Evolutionary conservation across 2,888 invertebrate species (phyloP).

Genomic region (Euspilapteryx auroguttella): DNA sequence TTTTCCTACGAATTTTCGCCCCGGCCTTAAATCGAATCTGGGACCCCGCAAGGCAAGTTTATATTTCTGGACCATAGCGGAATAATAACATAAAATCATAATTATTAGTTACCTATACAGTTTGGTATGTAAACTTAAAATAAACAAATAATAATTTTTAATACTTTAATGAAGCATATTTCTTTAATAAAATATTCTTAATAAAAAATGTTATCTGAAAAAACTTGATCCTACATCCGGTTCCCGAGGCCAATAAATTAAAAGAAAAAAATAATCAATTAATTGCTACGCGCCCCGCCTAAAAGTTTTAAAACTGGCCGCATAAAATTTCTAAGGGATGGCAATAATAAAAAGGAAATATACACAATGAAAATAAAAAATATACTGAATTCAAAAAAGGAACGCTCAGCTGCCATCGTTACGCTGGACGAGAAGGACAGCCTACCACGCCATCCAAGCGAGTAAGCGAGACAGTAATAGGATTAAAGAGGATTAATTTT

Average conservation of each 20-base stretch:
- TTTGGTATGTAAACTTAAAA: no score
- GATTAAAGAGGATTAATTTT: slow-evolving; percentile 48
- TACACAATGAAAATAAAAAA: slow-evolving; percentile 28
- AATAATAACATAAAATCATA: no score
- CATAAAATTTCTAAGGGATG: slow-evolving; percentile 39
- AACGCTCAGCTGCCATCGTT: slow-evolving; percentile 50
- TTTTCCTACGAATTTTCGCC: no score
- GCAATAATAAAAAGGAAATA: slow-evolving; percentile 36
- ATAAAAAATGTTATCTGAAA: background rate
- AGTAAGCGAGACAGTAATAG: no score
- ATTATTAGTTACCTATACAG: no score
- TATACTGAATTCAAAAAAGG: slow-evolving; percentile 38
- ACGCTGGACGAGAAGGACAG: slow-evolving; percentile 23
- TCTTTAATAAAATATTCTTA: background rate
- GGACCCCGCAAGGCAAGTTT: no score
- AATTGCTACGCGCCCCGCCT: slow-evolving; percentile 7
- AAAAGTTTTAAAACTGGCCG: slow-evolving; percentile 47
- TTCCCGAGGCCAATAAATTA: slow-evolving; percentile 3
- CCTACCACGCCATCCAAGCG: no score
- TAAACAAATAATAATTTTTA: no score
- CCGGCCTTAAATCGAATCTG: no score
- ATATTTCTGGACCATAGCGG: no score
- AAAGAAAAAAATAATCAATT: slow-evolving; percentile 2
- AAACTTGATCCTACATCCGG: slow-evolving; percentile 2
- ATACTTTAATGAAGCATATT: background rate